Evolutionary conservation across 2,888 invertebrate genomes (phyloP), one percentile per base, ranked within the genome.

Genomic region (Cheilosia scutellata): DNA sequence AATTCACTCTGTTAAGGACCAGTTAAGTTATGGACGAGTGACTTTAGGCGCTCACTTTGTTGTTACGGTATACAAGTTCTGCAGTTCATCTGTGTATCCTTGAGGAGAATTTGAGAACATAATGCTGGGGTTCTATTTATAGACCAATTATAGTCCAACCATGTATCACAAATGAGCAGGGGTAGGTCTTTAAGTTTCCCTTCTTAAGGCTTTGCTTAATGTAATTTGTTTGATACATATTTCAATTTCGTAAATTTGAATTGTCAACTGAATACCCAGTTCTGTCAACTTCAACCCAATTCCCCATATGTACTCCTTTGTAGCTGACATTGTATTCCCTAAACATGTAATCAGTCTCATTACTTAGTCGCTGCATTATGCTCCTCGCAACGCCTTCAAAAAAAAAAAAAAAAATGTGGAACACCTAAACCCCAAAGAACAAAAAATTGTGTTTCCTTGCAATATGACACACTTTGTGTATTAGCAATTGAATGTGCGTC

Each of bases 401-500:
- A 31, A 13, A 16, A 7, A 11, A 29, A 16, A 13, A 29, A n/a
- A n/a, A n/a, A n/a, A n/a, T n/a, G 9, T 40, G 27, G 31, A 29
- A 47, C 31, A 49, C 13, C 33, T 13, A 60, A 51, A 29, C 49
- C 37, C 37, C 16, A 33, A 11, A 27, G 55, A 16, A 27, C 25
- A 29, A 7, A 16, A 20, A 25, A 58, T 4, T 16, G 9, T 60
- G 33, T 16, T 44, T 58, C 37, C 58, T 71, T 58, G 58, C 20
- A 49, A 47, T 16, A 68, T 6, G 57, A 63, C 58, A 49, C 58
- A 58, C 29, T 58, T 68, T 60, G 60, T 53, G 53, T 60, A n/a
- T n/a, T n/a, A 62, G 42, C 68, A 68, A 68, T 77, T 62, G 58
- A 13, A 33, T 40, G 11, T 27, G 33, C 33, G 7, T 6, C 31